A percentile compares a stretch with the other conserved stretches of the same genome.
phyloP scores from a whole-genome alignment of 2,888 invertebrate genomes.

The Drosophila emarginata region DNA sequence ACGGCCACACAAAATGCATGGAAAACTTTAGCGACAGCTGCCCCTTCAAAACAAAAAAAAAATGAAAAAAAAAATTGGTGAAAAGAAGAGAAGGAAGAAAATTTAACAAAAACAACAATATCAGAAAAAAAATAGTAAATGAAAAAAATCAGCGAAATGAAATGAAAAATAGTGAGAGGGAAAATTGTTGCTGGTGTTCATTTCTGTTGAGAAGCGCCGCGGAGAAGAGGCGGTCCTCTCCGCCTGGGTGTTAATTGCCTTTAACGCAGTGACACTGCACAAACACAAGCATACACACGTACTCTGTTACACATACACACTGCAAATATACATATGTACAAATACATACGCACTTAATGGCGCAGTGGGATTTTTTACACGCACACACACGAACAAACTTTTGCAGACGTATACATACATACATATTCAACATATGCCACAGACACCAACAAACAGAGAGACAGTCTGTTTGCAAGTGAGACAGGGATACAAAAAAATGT shows the following conservation, averaged over 20 bases:
- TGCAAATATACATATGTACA: constrained; percentile 17
- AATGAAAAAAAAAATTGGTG: constrained; percentile 27
- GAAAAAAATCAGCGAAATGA: constrained; percentile 14
- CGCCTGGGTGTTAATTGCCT: constrained; percentile 62
- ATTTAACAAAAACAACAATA: constrained; percentile 5
- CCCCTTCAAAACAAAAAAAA: constrained; percentile 32
- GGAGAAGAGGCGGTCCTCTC: not conserved
- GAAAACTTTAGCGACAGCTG: constrained; percentile 50
- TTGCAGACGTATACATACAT: not conserved
- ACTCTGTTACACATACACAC: constrained; percentile 8
- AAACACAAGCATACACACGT: constrained; percentile 51
- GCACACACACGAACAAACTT: not conserved
- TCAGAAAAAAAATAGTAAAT: constrained; percentile 1
- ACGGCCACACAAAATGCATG: constrained; percentile 51
- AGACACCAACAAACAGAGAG: constrained; percentile 41
- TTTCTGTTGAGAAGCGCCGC: constrained; percentile 10
- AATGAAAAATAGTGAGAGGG: constrained; percentile 16
- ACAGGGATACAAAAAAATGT: not conserved
- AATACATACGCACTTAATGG: constrained; percentile 61
- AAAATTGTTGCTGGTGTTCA: constrained; percentile 16
- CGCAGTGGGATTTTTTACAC: constrained; percentile 39
- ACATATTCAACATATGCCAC: constrained; percentile 46
- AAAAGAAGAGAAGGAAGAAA: constrained; percentile 11
- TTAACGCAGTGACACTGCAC: constrained; percentile 64
- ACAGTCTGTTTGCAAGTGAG: constrained; percentile 22